Evolutionary conservation across 2,797 vertebrate genomes (phyloP), one percentile per base, ranked within the genome.

Genomic region (Eulemur mongoz): DNA sequence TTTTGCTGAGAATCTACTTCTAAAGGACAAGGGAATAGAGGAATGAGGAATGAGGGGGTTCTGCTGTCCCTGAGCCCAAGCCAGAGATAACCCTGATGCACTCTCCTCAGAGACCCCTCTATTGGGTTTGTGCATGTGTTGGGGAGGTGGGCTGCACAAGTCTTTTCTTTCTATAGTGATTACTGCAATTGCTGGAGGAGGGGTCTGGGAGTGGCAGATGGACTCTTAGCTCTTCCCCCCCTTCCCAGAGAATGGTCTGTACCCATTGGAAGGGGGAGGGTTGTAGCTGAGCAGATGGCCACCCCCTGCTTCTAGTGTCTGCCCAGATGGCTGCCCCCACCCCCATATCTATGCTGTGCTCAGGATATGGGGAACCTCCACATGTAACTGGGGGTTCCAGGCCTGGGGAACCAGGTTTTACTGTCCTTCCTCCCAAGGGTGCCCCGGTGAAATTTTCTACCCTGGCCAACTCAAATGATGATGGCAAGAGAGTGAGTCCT

Each of bases 301-400:
- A 73, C 93, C 97, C 95, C 91, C 95, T 94, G 93, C 72, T 96
- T 96, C 85, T 82, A 96, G 54, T 94, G 80, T 90, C 83, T 95
- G 76, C 93, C 91, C 97, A 97, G 93, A 97, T 97, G 97, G 94
- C 95, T 88, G 84, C 89, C 96, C 98, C 93, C 84, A 91, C 97
- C 84, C 90, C 54, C 94, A 38, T 75, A 94, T 94, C 80, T 78
- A 20, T 94, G 80, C 96, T 81, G 32, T 90, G 82, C 79, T 96
- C 48, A 91, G 81, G 65, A 88, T 96, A 70, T 81, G 65, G 83
- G 94, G 67, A 76, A 70, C 38, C 93, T 96, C 91, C 95, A 91
- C 78, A 38, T 67, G 32, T 82, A 84, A 73, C 57, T 87, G 83
- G 88, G 61, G 82, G 30, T 84, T 76, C 75, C n/a, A 54, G 84